Evolutionary conservation across 23 tunicate genomes (phyloP), one percentile per base, ranked within the genome.

Genomic region (Styela plicata): DNA sequence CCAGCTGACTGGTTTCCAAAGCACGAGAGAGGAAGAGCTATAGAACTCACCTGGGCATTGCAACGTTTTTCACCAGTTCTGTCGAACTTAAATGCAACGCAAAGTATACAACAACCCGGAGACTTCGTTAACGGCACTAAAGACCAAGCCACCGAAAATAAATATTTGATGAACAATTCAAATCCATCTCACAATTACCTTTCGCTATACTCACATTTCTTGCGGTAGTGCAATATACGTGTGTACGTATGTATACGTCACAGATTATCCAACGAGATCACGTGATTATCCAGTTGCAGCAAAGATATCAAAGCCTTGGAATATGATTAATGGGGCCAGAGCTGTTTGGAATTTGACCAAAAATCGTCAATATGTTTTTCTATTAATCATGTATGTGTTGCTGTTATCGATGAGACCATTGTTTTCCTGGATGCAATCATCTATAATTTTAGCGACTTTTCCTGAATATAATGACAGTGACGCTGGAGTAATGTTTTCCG

Each of bases 371-470:
- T 71, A 19, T 29, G 77, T 28, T 3, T 29, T 71, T 21, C 36
- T 71, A 16, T 71, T 71, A 16, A 16, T 71, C 36, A 29, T 71
- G 77, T 19, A 71, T 30, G 37, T 71, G 36, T 16, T 71, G 5
- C 32, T 71, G 2, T 17, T 71, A 5, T 71, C 77, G 17, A 36
- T 29, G 16, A 27, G 77, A 3, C 77, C 77, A 30, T 13, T 71
- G 36, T 13, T 34, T 21, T 33, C 32, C 5, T 71, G 77, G 77
- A 3, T 71, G 37, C 24, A 28, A 26, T 71, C 77, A 18, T 71
- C 77, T 26, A 32, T 71, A 3, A 34, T 71, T 34, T 30, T 71
- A 3, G 77, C 77, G 17, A 34, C 36, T 18, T 71, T 71, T 17
- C 36, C 36, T 27, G 77, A 30, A 71, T 71, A 28, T 21, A 71